These are phyloP conservation scores for Pipa parva DNA, from an alignment of 2,113 vertebrate genomes.

Conservation along the genomic window DNA sequence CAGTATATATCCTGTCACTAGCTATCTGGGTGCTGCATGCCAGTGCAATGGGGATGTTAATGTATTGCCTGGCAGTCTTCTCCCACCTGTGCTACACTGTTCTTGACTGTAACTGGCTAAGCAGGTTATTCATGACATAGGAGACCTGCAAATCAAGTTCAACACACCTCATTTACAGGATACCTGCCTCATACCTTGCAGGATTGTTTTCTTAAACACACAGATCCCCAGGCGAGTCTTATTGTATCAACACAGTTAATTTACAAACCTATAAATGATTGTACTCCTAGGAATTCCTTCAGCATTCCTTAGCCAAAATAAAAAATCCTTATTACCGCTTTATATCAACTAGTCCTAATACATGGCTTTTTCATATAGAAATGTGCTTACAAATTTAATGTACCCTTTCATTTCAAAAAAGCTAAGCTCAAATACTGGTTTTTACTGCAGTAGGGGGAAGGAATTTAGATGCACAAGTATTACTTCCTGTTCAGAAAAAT, in stretches of 20 bases:
- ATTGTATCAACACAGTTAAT: not conserved
- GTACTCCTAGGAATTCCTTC: not conserved
- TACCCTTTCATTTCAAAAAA: too few species aligned
- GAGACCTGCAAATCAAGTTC: slow-evolving; percentile 31
- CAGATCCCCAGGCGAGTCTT: slow-evolving; percentile 11
- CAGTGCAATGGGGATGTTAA: not conserved
- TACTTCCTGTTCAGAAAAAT: too few species aligned
- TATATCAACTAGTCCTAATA: too few species aligned
- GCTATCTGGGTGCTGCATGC: not conserved
- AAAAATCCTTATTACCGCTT: too few species aligned
- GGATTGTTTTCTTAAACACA: slow-evolving; percentile 17
- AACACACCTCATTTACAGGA: slow-evolving; percentile 6
- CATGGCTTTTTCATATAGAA: too few species aligned
- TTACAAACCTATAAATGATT: not conserved
- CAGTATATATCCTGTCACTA: not conserved
- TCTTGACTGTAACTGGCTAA: slow-evolving; percentile 9
- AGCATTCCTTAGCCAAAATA: too few species aligned
- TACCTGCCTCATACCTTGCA: slow-evolving; percentile 22
- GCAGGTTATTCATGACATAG: slow-evolving; percentile 18
- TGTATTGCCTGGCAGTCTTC: not conserved
- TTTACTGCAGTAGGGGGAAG: too few species aligned
- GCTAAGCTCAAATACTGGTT: too few species aligned
- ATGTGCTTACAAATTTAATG: too few species aligned
- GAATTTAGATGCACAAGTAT: too few species aligned
- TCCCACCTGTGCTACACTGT: slow-evolving; percentile 15